Base-by-base conservation (phyloP, 1,140 invertebrate species). In the Elysia chlorotica region DNA sequence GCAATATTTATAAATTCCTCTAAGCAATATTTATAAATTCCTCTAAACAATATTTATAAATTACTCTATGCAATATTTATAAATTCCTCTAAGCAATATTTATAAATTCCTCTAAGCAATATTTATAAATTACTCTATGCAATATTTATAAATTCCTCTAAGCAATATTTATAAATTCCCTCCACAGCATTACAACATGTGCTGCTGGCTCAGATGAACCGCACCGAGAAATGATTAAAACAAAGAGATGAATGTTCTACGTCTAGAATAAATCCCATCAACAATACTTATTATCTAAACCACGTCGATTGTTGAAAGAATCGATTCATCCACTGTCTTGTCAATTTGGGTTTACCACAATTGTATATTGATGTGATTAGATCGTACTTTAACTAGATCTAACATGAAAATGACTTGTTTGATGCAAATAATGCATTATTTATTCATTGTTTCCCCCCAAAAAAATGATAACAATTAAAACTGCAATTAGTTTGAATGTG, bases 171-270 rank as follows among this genome's bases (percentile, higher is more conserved):
- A 37, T 68, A 19, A 5, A 23, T 59, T 72, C n/a, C 75, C 38
- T 67, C 74, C 73, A 48, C 78, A 81, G 79, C 76, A 65, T 61
- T 74, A 35, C 75, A 79, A 61, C 76, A 80, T 69, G 72, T 78
- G 23, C 68, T 81, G 25, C 73, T 82, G 41, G 76, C 81, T 41
- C 72, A 76, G 59, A 38, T 81, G 33, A 82, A 82, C 65, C 67
- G 81, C 41, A 82, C 81, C 30, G 81, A 82, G 63, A 74, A 78
- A 75, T 79, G 78, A 78, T 56, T 28, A 59, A 6, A 48, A 48
- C n/a, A 10, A 48, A 48, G 10, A 14, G 41, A 10, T 48, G n/a
- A 14, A 14, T n/a, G 41, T n/a, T 14, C 41, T 14, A 48, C 41
- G n/a, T n/a, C n/a, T 10, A 10, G 10, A 48, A 48, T 48, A 48